These are phyloP conservation scores for Tragelaphus imberbis DNA, from an alignment of 2,113 vertebrate genomes.

Conservation along the genomic window DNA sequence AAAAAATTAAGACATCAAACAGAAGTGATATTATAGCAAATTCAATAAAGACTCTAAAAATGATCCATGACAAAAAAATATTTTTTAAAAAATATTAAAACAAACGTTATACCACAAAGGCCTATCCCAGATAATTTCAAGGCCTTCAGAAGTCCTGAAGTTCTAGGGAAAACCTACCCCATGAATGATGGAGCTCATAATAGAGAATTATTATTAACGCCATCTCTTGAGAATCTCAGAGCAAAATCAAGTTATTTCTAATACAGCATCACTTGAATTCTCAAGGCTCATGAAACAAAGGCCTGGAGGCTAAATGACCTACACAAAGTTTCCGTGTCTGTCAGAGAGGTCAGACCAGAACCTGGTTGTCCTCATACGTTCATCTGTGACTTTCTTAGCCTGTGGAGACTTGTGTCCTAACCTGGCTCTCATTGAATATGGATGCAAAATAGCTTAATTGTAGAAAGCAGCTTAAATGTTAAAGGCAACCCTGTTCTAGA, in stretches of 20 bases:
- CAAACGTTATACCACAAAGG: neutral
- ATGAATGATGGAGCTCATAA: neutral
- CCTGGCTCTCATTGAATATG: neutral
- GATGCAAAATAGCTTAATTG: neutral
- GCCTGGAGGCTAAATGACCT: neutral
- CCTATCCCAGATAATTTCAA: neutral
- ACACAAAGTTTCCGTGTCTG: too few species aligned
- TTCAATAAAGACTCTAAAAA: neutral
- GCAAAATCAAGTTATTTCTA: neutral
- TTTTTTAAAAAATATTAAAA: neutral
- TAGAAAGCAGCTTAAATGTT: neutral
- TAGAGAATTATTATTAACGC: neutral
- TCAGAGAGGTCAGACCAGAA: neutral
- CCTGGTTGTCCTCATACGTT: neutral
- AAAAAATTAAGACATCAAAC: neutral
- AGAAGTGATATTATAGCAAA: neutral
- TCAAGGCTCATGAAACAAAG: neutral
- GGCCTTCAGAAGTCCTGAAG: neutral
- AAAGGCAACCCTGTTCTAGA: neutral
- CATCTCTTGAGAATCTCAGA: neutral
- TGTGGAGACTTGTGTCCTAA: neutral
- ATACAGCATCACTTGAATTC: neutral
- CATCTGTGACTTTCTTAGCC: neutral
- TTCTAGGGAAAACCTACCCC: neutral
- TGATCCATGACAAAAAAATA: neutral